These are phyloP conservation scores for Watsonalla binaria DNA, from an alignment of 2,888 invertebrate species.

Conservation along the genomic window DNA sequence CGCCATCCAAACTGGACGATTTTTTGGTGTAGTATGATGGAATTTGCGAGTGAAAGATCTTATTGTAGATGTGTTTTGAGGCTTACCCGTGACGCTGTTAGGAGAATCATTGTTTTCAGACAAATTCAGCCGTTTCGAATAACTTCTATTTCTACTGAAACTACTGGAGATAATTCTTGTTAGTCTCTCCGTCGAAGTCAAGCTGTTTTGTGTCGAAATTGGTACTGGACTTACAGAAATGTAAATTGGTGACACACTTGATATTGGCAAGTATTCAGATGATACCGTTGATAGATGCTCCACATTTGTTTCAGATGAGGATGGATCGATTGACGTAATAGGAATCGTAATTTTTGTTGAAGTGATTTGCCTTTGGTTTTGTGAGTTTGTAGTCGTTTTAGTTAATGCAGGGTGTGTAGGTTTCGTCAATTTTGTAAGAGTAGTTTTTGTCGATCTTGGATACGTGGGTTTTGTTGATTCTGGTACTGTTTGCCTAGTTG, in stretches of 20 bases:
- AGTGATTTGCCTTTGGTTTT: not conserved
- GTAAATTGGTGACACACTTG: constrained; percentile 37
- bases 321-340: constrained; percentile 4
- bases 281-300: constrained; percentile 37
- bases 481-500: not conserved
- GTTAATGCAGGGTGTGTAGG: constrained; percentile 10
- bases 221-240: constrained; percentile 30
- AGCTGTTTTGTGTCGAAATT: constrained; percentile 47
- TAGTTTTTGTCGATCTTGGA: not conserved
- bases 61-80: constrained; percentile 34
- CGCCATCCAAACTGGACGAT: constrained; percentile 64
- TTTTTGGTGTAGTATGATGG: constrained; percentile 60
- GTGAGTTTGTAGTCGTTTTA: constrained; percentile 4
- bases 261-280: constrained; percentile 32
- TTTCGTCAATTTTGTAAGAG: not conserved
- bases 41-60: constrained; percentile 56
- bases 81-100: constrained; percentile 56
- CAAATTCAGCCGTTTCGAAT: constrained; percentile 61
- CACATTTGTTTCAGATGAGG: constrained; percentile 17
- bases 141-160: constrained; percentile 51
- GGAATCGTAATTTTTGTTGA: not conserved
- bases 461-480: not conserved
- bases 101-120: constrained; percentile 55
- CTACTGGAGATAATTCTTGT: constrained; percentile 41
- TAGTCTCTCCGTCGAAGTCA: constrained; percentile 45